phyloP scores from a whole-genome alignment of 2,113 vertebrate species.

The Upupa epops region DNA sequence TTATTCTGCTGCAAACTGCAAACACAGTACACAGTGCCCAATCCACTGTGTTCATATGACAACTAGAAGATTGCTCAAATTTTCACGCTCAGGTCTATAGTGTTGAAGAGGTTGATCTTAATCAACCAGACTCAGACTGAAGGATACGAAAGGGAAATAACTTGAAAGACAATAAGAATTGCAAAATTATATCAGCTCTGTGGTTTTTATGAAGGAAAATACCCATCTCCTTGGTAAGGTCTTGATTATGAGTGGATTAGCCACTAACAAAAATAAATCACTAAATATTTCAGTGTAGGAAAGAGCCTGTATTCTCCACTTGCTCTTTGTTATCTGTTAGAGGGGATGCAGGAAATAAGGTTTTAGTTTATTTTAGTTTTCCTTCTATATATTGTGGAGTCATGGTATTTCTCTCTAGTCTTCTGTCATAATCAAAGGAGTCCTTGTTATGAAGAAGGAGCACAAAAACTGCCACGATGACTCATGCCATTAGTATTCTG shows the following conservation, averaged over 20 bases:
- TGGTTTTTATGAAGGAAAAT: neutral
- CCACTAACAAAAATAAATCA: neutral
- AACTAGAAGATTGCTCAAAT: neutral
- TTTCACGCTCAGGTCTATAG: neutral
- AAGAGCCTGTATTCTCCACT: neutral
- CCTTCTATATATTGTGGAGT: neutral
- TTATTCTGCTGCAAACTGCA: neutral
- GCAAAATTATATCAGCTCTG: neutral
- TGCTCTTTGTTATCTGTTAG: neutral
- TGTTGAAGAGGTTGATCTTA: neutral
- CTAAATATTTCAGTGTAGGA: neutral
- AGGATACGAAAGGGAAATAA: neutral
- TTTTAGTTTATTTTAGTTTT: neutral
- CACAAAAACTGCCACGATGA: neutral
- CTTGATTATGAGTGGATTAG: neutral
- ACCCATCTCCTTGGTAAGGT: neutral
- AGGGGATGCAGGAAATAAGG: neutral
- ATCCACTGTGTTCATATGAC: neutral
- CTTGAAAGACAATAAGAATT: neutral
- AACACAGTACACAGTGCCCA: accelerated
- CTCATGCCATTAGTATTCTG: conserved; percentile 20
- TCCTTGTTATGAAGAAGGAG: neutral
- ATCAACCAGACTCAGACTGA: neutral
- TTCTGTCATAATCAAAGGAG: neutral
- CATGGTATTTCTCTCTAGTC: neutral